phyloP scores from a whole-genome alignment of 2,888 invertebrate genomes.

The Agrochola circellaris region DNA sequence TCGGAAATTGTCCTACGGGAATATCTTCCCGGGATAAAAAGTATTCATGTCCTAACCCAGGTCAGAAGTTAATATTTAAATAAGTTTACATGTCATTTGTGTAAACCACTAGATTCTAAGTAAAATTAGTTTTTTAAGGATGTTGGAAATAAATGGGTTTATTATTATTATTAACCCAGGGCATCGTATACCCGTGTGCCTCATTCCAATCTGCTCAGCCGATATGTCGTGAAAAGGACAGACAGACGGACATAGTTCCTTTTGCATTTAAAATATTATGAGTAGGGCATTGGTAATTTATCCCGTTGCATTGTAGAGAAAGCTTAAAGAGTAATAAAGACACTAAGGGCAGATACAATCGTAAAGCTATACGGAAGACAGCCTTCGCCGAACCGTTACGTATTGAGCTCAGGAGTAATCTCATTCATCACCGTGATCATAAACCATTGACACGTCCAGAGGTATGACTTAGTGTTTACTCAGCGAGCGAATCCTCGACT shows the following conservation, averaged over 20 bases:
- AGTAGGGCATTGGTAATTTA: neutral
- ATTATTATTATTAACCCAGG: too few relatives aligned
- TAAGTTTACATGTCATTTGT: too few relatives aligned
- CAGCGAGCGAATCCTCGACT: constrained; percentile 1
- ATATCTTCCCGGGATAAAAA: too few relatives aligned
- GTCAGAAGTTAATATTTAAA: too few relatives aligned
- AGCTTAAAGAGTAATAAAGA: neutral
- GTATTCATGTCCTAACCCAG: neutral
- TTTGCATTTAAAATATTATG: too few relatives aligned
- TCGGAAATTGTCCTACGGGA: neutral
- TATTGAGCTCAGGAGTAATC: neutral
- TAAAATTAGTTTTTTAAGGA: too few relatives aligned
- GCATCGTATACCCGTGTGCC: too few relatives aligned
- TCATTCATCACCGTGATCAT: constrained; percentile 14
- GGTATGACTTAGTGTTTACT: constrained; percentile 18
- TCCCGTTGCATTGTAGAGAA: neutral
- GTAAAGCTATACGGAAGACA: neutral
- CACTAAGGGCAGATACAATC: neutral
- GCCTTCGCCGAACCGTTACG: too few relatives aligned
- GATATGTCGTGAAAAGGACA: neutral
- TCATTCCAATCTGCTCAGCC: neutral
- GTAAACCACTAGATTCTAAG: too few relatives aligned
- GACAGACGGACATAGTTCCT: too few relatives aligned
- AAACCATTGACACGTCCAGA: constrained; percentile 19
- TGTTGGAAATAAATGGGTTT: too few relatives aligned